Evolutionary conservation across 2,888 invertebrate species (phyloP).

Genomic region (Branchellion lobata): DNA sequence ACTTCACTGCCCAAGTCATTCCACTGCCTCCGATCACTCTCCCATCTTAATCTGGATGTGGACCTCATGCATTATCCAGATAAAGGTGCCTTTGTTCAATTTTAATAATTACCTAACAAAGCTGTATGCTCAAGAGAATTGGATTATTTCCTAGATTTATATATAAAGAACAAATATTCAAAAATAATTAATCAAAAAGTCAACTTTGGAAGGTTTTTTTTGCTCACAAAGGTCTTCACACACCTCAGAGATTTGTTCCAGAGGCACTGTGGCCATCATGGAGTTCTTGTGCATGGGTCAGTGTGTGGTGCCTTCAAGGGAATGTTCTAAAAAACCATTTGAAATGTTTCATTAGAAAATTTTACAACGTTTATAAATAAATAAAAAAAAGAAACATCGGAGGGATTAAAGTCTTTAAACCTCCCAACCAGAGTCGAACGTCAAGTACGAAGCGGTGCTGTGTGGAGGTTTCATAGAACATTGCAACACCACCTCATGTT

Average conservation of each 20-base stretch:
- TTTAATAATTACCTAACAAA: no score
- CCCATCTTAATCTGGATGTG: slow-evolving; percentile 40
- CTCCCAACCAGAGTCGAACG: neutral
- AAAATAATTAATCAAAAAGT: neutral
- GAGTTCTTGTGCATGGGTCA: slow-evolving; percentile 69
- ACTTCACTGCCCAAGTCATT: slow-evolving; percentile 40
- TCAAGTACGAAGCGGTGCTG: neutral
- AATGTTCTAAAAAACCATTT: no score
- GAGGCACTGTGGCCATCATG: slow-evolving; percentile 71
- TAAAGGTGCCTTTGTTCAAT: slow-evolving; percentile 20
- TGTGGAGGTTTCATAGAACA: neutral
- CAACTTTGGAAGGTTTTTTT: no score
- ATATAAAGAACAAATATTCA: neutral
- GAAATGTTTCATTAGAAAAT: no score
- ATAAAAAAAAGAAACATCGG: no score
- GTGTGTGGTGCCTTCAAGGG: slow-evolving; percentile 40
- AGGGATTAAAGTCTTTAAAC: no score
- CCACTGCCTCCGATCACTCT: slow-evolving; percentile 32
- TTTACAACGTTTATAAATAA: no score
- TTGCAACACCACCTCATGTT: neutral
- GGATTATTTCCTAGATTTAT: neutral
- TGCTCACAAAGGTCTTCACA: no score
- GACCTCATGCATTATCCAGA: slow-evolving; percentile 42
- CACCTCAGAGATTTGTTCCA: slow-evolving; percentile 50
- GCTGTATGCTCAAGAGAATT: neutral